A percentile compares a stretch with the other conserved stretches of the same genome.
phyloP scores from a whole-genome alignment of 2,797 vertebrate species.

The Danio kyathit region DNA sequence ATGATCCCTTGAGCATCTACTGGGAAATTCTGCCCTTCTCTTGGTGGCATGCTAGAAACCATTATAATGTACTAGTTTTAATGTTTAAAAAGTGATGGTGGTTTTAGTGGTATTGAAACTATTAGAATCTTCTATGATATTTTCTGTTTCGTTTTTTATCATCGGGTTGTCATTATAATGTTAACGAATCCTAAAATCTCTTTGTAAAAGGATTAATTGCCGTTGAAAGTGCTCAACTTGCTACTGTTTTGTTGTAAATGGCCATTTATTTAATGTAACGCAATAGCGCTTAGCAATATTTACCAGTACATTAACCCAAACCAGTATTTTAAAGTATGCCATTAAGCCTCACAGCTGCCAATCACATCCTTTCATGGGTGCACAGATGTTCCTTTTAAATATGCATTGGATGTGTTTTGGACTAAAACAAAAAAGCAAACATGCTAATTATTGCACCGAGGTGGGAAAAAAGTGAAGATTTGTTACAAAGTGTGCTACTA shows the following conservation, averaged over 20 bases:
- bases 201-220: not conserved
- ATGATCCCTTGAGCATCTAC: too few relatives aligned
- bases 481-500: conserved; percentile 4
- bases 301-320: conserved; percentile 10
- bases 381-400: conserved; percentile 53
- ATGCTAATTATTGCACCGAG: conserved; percentile 6
- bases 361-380: conserved; percentile 4
- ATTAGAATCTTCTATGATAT: not conserved
- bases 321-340: conserved; percentile 5
- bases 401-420: conserved; percentile 36
- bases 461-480: not conserved
- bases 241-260: conserved; percentile 2
- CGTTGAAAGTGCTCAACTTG: not conserved
- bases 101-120: too few relatives aligned
- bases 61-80: too few relatives aligned
- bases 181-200: not conserved
- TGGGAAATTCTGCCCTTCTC: too few relatives aligned
- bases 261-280: conserved; percentile 5
- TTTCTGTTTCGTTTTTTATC: not conserved
- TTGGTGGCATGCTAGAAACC: too few relatives aligned
- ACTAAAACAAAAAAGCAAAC: conserved; percentile 27
- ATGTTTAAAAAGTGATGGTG: too few relatives aligned
- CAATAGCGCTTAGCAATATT: not conserved
- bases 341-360: conserved; percentile 26
- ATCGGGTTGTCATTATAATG: too few relatives aligned